Conservation (phyloP, 2,797 vertebrate species). For the Botia kubotai region DNA sequence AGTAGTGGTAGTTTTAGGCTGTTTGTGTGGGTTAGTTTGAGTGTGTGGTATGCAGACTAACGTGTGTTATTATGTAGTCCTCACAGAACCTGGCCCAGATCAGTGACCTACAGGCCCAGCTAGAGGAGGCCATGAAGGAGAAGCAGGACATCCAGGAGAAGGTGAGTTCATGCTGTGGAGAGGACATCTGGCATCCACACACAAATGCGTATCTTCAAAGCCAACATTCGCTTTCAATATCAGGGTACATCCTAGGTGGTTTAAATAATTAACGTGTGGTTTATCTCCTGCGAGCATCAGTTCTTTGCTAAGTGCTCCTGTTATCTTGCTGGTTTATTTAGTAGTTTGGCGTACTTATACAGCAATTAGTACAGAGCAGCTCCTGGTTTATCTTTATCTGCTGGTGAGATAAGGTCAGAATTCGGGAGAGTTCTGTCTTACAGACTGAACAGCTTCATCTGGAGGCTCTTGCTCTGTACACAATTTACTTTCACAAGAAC, state of each 20-base stretch:
- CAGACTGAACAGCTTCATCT: slow-evolving; percentile 4
- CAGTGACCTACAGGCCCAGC: slow-evolving; percentile 91
- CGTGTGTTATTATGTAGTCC: slow-evolving; percentile 74
- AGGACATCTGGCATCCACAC: not conserved
- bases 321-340: slow-evolving; percentile 14
- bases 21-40: not conserved
- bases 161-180: slow-evolving; percentile 72
- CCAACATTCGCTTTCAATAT: not conserved
- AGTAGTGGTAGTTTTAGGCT: not conserved
- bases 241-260: not conserved
- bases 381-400: slow-evolving; percentile 1
- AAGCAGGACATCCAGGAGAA: slow-evolving; percentile 96
- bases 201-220: slow-evolving; percentile 2
- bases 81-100: slow-evolving; percentile 94
- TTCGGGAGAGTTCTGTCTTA: slow-evolving; percentile 22
- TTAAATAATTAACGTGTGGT: slow-evolving; percentile 3
- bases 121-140: slow-evolving; percentile 92
- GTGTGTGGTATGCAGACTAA: not conserved
- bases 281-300: not conserved
- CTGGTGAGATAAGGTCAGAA: slow-evolving; percentile 35
- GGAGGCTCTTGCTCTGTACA: not conserved
- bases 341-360: slow-evolving; percentile 1
- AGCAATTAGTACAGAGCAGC: not conserved
- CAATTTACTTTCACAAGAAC: not conserved
- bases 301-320: slow-evolving; percentile 11